Base-by-base conservation (phyloP, 1,140 invertebrate genomes). In the Spodoptera litura region DNA sequence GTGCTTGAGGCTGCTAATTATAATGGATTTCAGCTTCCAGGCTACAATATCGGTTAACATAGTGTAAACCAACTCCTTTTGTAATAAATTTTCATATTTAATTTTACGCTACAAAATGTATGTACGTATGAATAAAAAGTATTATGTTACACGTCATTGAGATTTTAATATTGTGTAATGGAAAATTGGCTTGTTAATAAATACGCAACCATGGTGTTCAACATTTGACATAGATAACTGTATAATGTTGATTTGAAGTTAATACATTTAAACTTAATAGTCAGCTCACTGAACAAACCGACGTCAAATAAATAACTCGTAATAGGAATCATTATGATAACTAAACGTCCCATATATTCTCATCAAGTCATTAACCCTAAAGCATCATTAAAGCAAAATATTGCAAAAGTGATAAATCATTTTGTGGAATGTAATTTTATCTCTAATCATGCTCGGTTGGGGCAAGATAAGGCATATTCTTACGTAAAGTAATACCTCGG, bases 371-470 rank as follows among this genome's bases (percentile, higher is more conserved):
- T 49, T 4, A 38, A 49, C 62, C 62, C n/a, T 38, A 66, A 8
- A 35, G 10, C 13, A 38, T n/a, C 15, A 44, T 31, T 9, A 5
- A 52, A 35, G 13, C 61, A 35, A 62, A 52, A 27, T 20, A 52
- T 68, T 49, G 61, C 61, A 52, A 52, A 20, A 51, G 20, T 52
- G 25, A 68, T 68, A 52, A 70, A 70, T 70, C 66, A 70, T 70
- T 12, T 44, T 12, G 5, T 8, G 25, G 64, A 51, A 51, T 68
- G 13, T 27, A 49, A 68, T 51, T 4, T 68, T 49, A 68, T 68
- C 64, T 12, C 49, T 31, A 70, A 70, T 70, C 13, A 70, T 11
- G 3, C 58, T 27, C 4, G 13, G 66, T 4, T 53, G 15, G 8
- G 11, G 27, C 49, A 68, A 68, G 64, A 68, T 68, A 68, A 68